Evolutionary conservation across 2,888 invertebrate species (phyloP), one percentile per base, ranked within the genome.

Genomic region (Tuta absoluta): DNA sequence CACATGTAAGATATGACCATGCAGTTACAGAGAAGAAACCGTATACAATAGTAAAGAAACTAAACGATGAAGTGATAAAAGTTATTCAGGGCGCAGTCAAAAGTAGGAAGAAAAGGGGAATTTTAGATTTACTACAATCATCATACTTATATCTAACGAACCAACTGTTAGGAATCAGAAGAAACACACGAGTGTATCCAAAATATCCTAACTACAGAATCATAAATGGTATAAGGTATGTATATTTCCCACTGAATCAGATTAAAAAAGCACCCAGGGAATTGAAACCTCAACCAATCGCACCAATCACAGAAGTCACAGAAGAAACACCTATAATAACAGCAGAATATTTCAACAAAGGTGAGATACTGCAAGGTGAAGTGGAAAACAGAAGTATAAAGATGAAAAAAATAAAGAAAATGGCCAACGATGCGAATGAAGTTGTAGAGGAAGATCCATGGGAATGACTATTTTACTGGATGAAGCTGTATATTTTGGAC

Each of bases 401-500:
- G 45, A 33, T 56, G 56, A 85, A 84, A 63, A 87, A 83, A 53
- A 83, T 75, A 48, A 86, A 84, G 63, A 87, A 85, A 57, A 75
- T 89, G 60, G 87, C 86, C 61, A 79, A 87, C 24, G 76, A 79
- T 28, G 76, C 89, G 17, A 86, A 83, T 48, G 85, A 87, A 37
- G 86, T 85, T 0, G 64, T 91, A 1, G 90, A 90, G 1, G 88
- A 89, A 1, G 87, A 87, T 78, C 89, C 89, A 0, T 91, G 90
- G 91, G 79, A 89, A 88, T 91, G 91, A 91, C 91, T 91, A 91
- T 91, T 76, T 83, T 90, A 91, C 73, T 71, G 88, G 56, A 79
- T 89, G 82, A 89, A 90, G 69, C 84, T 91, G 8, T 88, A 88
- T 65, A 82, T 87, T 67, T 73, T 90, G 56, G 89, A 89, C 2